Evolutionary conservation across 2,888 invertebrate genomes (phyloP), one percentile per base, ranked within the genome.

Genomic region (Erynnis tages): DNA sequence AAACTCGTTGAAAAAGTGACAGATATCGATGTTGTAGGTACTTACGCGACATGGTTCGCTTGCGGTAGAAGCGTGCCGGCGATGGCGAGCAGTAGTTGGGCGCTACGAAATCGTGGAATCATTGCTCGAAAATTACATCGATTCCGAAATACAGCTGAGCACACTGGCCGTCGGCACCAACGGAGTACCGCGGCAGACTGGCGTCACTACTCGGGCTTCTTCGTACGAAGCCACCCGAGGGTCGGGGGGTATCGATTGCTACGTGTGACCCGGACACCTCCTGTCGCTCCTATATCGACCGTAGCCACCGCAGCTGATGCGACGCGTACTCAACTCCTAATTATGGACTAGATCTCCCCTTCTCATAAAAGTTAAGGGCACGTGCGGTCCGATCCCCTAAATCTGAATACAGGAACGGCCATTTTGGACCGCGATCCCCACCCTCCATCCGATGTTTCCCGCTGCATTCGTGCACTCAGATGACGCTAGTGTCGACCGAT

Each of bases 41-140:
- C 92, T 92, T 76, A 92, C 92, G 91, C 92, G 78, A 92, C 92
- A 78, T 90, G 90, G 76, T 91, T 89, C 63, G 86, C 89, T 72
- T 91, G 90, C 67, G 91, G 91, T 67, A 91, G 79, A 65, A 91
- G 85, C 67, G 91, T 88, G 72, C 90, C 86, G 79, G 90, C 90
- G 76, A 92, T 88, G 85, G 90, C 91, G 85, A 92, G 88, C 79
- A 91, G 88, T 76, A 86, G 81, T 85, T 90, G 91, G 88, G 91
- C 91, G 79, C 82, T 82, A 89, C 86, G 91, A 85, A 88, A 8
- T 29, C 91, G 91, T 87, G 84, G 82, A 79, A 81, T 86, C 88
- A 88, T 88, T 73, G 65, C 80, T 78, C 76, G 76, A 67, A 73
- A 67, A 76, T 80, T 73, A 82, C 91, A 91, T 88, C 80, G 73